A percentile compares a stretch with the other conserved stretches of the same genome.
phyloP scores from a whole-genome alignment of 2,888 invertebrate genomes.

The Leistus spinibarbis region DNA sequence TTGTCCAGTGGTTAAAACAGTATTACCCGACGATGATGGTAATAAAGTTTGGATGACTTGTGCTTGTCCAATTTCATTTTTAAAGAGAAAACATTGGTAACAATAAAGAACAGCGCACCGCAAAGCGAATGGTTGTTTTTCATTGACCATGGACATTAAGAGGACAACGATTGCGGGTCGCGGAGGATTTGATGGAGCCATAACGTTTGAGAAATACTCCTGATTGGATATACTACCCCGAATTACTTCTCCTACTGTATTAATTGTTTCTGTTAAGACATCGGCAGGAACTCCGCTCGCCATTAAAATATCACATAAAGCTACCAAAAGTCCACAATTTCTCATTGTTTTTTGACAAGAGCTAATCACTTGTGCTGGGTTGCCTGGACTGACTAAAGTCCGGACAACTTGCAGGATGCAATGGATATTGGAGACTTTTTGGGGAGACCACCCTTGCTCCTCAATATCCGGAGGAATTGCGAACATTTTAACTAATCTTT shows the following conservation, averaged over 20 bases:
- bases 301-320: constrained; percentile 90
- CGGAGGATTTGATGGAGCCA: constrained; percentile 92
- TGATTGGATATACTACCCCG: constrained; percentile 90
- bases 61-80: constrained; percentile 88
- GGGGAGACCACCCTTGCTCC: constrained; percentile 86
- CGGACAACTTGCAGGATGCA: constrained; percentile 90
- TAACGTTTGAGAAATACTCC: constrained; percentile 85
- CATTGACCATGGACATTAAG: constrained; percentile 98
- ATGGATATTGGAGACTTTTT: constrained; percentile 93
- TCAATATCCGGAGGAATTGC: constrained; percentile 72
- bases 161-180: constrained; percentile 93
- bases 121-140: constrained; percentile 88
- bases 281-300: constrained; percentile 96
- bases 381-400: constrained; percentile 91
- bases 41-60: constrained; percentile 90
- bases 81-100: constrained; percentile 94
- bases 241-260: constrained; percentile 92
- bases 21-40: constrained; percentile 81
- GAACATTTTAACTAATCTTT: constrained; percentile 88
- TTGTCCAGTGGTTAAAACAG: constrained; percentile 80
- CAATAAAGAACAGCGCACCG: constrained; percentile 97
- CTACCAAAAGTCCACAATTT: constrained; percentile 79
- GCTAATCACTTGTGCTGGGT: constrained; percentile 78
- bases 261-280: constrained; percentile 94
- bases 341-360: constrained; percentile 91